A percentile compares a stretch with the other conserved stretches of the same genome.
phyloP scores from a whole-genome alignment of 1,140 invertebrate genomes.

The Spodoptera frugiperda region DNA sequence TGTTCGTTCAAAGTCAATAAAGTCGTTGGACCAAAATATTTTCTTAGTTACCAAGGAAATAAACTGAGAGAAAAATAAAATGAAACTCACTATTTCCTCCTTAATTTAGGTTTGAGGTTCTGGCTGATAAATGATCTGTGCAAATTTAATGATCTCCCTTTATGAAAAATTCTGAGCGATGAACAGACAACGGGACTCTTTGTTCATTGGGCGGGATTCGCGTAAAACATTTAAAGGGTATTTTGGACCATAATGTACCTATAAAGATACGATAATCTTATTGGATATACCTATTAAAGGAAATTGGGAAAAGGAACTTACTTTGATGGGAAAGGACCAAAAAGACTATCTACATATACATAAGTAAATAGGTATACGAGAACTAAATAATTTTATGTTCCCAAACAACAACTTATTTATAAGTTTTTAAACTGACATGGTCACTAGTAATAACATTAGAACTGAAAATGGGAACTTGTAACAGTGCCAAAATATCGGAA shows the following conservation, averaged over 20 bases:
- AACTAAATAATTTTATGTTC: no score
- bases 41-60: background rate
- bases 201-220: slow-evolving; percentile 2
- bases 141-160: slow-evolving; percentile 51
- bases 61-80: slow-evolving; percentile 5
- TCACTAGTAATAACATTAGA: no score
- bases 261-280: background rate
- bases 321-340: background rate
- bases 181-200: slow-evolving; percentile 43
- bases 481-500: no score
- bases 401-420: no score
- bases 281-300: background rate
- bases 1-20: slow-evolving; percentile 29
- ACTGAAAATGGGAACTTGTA: no score
- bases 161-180: slow-evolving; percentile 29
- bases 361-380: no score
- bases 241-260: slow-evolving; percentile 13
- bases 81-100: slow-evolving; percentile 37
- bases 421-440: no score
- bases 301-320: background rate
- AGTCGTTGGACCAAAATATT: slow-evolving; percentile 9
- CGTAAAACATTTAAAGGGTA: slow-evolving; percentile 20
- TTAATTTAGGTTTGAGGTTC: slow-evolving; percentile 35
- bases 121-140: slow-evolving; percentile 50
- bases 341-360: background rate